These are phyloP conservation scores for Philotrypesis tridentata DNA, from an alignment of 1,140 invertebrate species.

Conservation along the genomic window DNA sequence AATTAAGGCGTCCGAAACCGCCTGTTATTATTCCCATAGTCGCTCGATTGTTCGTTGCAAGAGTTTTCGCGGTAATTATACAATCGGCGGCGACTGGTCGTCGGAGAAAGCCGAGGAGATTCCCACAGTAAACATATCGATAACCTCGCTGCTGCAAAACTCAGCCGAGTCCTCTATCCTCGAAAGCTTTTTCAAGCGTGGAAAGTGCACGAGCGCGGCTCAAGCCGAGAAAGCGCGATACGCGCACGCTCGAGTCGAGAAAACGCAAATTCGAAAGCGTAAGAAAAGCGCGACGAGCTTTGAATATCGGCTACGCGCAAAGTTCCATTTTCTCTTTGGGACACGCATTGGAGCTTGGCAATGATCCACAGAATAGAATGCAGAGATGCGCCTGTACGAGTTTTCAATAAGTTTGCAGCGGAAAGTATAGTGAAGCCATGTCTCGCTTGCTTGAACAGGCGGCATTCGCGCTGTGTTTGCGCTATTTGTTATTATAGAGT, in stretches of 20 bases:
- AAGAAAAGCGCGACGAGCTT: slow-evolving; percentile 11
- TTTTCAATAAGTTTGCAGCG: not conserved
- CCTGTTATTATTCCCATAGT: not conserved
- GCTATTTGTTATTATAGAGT: not conserved
- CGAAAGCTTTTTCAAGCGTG: slow-evolving; percentile 28
- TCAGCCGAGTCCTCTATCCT: not conserved
- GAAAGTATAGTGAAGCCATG: not conserved
- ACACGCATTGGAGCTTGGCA: not conserved
- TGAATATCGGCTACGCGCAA: not conserved
- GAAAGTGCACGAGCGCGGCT: slow-evolving; percentile 19
- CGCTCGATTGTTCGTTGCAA: not conserved
- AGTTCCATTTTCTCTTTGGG: not conserved
- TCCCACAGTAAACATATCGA: slow-evolving; percentile 21
- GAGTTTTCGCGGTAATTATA: not conserved
- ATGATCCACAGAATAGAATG: too few relatives aligned
- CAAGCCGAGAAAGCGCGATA: slow-evolving; percentile 29
- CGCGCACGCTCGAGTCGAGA: slow-evolving; percentile 10
- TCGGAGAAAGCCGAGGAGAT: not conserved
- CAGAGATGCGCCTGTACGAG: too few relatives aligned
- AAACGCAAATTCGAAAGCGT: slow-evolving; percentile 37
- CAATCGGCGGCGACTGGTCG: not conserved
- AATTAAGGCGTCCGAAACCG: not conserved
- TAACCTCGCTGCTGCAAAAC: not conserved
- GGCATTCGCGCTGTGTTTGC: not conserved
- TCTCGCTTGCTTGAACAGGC: too few relatives aligned